phyloP scores from a whole-genome alignment of 2,888 invertebrate species.

The Zhuqinia jingwanae region DNA sequence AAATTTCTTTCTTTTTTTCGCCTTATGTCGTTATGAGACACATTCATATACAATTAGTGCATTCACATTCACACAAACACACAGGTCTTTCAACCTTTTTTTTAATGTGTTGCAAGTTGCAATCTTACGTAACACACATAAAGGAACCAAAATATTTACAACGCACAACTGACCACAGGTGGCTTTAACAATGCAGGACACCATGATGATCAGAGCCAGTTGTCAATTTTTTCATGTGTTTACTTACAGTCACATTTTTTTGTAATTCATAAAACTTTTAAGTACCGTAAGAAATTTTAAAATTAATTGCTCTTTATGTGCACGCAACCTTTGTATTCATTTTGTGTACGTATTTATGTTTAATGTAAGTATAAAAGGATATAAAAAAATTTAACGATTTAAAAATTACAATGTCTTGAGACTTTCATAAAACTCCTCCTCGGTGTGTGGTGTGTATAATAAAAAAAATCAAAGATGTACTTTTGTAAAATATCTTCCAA shows the following conservation, averaged over 20 bases:
- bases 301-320: no score
- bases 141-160: constrained; percentile 4
- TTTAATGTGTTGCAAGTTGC: not conserved
- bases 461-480: no score
- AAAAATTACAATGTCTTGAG: no score
- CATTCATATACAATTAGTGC: not conserved
- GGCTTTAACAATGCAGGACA: not conserved
- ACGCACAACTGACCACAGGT: constrained; percentile 1
- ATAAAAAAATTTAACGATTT: no score
- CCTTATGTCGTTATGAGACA: not conserved
- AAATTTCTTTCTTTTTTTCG: no score
- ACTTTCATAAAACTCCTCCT: no score
- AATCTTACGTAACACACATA: not conserved
- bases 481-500: no score
- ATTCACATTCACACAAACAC: no score
- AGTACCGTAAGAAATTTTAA: constrained; percentile 45
- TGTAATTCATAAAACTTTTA: not conserved
- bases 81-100: constrained; percentile 51
- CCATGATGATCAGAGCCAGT: not conserved
- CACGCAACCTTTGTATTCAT: not conserved
- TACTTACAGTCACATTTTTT: not conserved
- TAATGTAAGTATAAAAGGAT: no score
- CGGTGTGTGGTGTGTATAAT: no score
- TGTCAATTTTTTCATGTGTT: not conserved
- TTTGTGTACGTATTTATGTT: no score